Evolutionary conservation across 1,140 invertebrate genomes (phyloP), one percentile per base, ranked within the genome.

Genomic region (Bicyclus anynana): DNA sequence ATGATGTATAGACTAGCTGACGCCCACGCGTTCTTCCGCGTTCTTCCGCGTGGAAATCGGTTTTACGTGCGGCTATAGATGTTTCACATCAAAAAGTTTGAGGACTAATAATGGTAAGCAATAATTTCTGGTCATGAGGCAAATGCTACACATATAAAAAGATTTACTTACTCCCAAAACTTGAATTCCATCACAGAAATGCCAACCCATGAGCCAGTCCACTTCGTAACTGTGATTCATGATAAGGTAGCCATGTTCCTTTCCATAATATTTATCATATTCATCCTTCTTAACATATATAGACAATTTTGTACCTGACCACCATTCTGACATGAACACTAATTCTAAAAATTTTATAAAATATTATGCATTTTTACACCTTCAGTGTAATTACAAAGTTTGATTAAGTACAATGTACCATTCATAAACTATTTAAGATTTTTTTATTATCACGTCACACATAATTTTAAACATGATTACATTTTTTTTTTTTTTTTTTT

Each of bases 221-320:
- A 98, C 93, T 90, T 99, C 97, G 88, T 97, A 99, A 49, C 93
- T 93, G 78, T 99, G 97, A 86, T 99, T 99, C 95, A 99, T 97
- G 21, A 99, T 89, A 23, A 97, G 91, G 70, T 97, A 93, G 12
- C 93, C 94, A 90, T 98, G 96, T 77, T 98, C 97, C 62, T 95
- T 94, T 9, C 96, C 96, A 84, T 94, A 94, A 84, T 92, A 93
- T 80, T 94, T 93, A 2, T 94, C 90, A 75, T 93, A 93, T 65
- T 97, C 94, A 54, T 95, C 91, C 69, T 93, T 93, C 69, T 97
- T 93, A 68, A 93, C 91, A 72, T 96, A 97, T 13, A 97, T 74
- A 42, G 91, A 84, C 65, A 95, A 76, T 63, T 93, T 92, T 33
- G 93, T 92, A 33, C 92, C 92, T 53, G 96, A 93, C 96, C 97